Percentiles rank a stretch among this genome's conserved stretches.
Evolutionary conservation across 64 coral and sea anemone species (phyloP).

Genomic region (Porites lutea): DNA sequence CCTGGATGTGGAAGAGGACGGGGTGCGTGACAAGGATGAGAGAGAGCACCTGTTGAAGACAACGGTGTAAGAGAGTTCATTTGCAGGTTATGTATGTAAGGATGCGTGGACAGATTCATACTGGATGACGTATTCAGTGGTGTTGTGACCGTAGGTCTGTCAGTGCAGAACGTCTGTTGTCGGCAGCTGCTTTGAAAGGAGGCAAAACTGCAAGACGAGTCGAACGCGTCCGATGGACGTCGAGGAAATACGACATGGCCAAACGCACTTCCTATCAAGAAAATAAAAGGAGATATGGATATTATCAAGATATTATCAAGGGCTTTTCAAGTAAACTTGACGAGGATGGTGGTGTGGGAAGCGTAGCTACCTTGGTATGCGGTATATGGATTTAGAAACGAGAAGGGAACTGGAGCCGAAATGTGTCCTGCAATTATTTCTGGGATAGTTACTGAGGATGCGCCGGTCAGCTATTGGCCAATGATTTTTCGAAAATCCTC

Average conservation of each 20-base stretch:
- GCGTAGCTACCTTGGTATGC: too few species aligned
- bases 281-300: background rate
- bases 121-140: constrained; percentile 16
- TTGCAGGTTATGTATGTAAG: constrained; percentile 48
- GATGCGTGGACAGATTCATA: constrained; percentile 36
- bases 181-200: constrained; percentile 53
- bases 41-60: constrained; percentile 43
- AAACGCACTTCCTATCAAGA: constrained; percentile 58
- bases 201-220: constrained; percentile 34
- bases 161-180: constrained; percentile 30
- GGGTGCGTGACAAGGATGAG: constrained; percentile 41
- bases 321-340: too few species aligned
- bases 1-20: constrained; percentile 67
- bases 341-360: too few species aligned
- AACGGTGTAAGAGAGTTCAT: constrained; percentile 49
- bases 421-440: too few species aligned
- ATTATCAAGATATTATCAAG: too few species aligned
- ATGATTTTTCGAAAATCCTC: too few species aligned
- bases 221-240: constrained; percentile 18
- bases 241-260: constrained; percentile 60
- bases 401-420: too few species aligned
- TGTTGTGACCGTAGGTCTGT: constrained; percentile 28
- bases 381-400: too few species aligned
- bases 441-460: too few species aligned
- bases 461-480: too few species aligned